Evolutionary conservation across 2,113 vertebrate genomes (phyloP).

Genomic region (Trochalopteron elliotii): DNA sequence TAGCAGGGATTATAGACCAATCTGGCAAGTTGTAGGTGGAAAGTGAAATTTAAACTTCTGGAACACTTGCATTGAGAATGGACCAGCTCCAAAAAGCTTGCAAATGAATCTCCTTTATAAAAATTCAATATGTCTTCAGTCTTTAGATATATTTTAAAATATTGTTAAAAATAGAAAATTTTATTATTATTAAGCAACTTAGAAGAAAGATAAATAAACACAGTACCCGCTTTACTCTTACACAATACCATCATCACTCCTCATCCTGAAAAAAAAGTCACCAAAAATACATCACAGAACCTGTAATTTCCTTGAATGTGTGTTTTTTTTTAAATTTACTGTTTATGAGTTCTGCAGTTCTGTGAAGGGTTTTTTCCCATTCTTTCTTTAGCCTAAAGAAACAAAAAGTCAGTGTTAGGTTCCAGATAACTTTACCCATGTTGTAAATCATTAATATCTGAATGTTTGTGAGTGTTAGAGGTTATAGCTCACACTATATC

Average conservation of each 20-base stretch:
- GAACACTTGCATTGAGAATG: neutral
- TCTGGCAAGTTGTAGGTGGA: neutral
- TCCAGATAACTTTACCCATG: neutral
- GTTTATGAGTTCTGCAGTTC: neutral
- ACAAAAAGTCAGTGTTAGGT: neutral
- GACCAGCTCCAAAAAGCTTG: neutral
- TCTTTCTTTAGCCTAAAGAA: neutral
- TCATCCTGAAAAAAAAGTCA: neutral
- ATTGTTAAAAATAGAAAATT: neutral
- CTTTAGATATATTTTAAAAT: neutral
- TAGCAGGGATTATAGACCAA: conserved; percentile 4
- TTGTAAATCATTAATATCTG: neutral
- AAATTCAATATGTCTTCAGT: neutral
- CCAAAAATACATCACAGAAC: neutral
- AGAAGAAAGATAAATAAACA: neutral
- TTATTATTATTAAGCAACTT: neutral
- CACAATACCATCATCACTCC: neutral
- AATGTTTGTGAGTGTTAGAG: neutral
- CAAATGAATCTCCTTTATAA: neutral
- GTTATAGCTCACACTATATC: neutral
- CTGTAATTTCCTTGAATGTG: neutral
- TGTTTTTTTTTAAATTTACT: neutral
- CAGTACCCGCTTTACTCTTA: neutral
- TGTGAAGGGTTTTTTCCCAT: neutral
- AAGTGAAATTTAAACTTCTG: conserved; percentile 22